Conservation (phyloP, 2,797 vertebrate species). For the Nannoperca obscura region DNA sequence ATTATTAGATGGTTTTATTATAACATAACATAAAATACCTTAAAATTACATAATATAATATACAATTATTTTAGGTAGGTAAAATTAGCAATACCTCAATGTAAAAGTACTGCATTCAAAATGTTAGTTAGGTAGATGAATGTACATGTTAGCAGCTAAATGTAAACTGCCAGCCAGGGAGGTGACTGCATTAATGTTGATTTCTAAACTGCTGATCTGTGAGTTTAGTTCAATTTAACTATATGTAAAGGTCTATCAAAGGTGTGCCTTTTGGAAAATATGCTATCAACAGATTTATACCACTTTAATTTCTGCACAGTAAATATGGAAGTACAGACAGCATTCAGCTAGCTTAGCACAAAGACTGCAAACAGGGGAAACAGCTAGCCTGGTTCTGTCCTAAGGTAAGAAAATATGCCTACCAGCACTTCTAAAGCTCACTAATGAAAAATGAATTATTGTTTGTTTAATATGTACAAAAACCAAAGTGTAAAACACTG, state of each 20-base stretch:
- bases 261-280: no score
- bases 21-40: background rate
- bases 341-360: no score
- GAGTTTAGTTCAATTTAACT: background rate
- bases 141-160: background rate
- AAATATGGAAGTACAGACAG: no score
- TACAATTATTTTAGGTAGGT: background rate
- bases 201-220: background rate
- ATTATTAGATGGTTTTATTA: background rate
- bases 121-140: background rate
- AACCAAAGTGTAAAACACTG: background rate
- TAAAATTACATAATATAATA: background rate
- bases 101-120: background rate
- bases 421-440: no score
- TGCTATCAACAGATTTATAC: no score
- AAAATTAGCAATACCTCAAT: background rate
- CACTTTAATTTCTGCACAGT: background rate
- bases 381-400: no score
- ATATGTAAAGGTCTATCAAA: background rate
- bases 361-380: no score
- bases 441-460: no score
- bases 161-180: background rate
- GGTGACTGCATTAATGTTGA: background rate
- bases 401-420: no score
- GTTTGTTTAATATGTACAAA: background rate